These are phyloP conservation scores for Malthinus seriepunctatus DNA, from an alignment of 2,888 invertebrate genomes.

Conservation along the genomic window DNA sequence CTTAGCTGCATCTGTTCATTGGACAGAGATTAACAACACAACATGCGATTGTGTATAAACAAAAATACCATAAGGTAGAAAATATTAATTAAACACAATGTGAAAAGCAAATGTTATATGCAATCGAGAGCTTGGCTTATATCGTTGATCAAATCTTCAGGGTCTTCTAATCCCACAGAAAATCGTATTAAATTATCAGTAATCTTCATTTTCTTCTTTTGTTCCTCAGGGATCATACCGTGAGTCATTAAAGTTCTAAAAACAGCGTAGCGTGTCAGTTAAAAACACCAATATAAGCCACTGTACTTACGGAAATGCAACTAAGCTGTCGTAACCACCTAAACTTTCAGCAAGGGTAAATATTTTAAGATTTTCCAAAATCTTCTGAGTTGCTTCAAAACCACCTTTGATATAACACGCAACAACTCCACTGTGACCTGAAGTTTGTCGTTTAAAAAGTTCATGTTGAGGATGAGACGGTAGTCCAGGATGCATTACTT, in stretches of 20 bases:
- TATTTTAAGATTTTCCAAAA: constrained; percentile 73
- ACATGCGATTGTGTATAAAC: too few species aligned
- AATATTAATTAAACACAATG: background rate
- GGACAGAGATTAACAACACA: too few species aligned
- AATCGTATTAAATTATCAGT: constrained; percentile 82
- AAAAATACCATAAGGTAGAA: too few species aligned
- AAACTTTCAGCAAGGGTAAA: constrained; percentile 87
- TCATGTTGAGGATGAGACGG: constrained; percentile 81
- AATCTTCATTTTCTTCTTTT: constrained; percentile 75
- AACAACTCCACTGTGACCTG: constrained; percentile 87
- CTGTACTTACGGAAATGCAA: constrained; percentile 82
- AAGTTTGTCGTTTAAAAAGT: constrained; percentile 73
- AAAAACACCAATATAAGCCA: background rate
- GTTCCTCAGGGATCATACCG: constrained; percentile 80
- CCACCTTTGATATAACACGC: constrained; percentile 81
- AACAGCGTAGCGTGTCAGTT: constrained; percentile 28
- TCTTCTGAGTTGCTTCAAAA: constrained; percentile 67
- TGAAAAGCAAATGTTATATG: constrained; percentile 25
- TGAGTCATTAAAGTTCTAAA: constrained; percentile 91
- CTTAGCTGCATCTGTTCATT: too few species aligned
- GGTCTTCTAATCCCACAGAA: constrained; percentile 88
- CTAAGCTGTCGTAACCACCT: constrained; percentile 90
- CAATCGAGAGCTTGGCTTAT: constrained; percentile 76
- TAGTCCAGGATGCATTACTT: constrained; percentile 80
- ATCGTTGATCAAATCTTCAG: constrained; percentile 82